Base-by-base conservation (phyloP, 2,888 invertebrate species). In the Empis livida region DNA sequence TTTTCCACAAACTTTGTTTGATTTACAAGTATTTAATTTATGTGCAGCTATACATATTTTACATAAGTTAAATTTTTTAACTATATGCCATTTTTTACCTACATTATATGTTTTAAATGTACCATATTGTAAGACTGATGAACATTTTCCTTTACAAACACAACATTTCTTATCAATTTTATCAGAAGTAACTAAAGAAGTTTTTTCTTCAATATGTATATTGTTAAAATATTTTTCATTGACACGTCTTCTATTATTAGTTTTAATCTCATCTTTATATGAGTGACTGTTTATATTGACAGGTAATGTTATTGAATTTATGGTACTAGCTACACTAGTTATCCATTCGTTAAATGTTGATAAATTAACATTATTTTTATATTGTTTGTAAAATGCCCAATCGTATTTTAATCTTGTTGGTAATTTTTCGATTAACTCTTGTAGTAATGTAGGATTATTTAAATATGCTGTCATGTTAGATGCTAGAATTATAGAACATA, bases 321-420 rank as follows among this genome's bases (percentile, higher is more conserved):
- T 40, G 16, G 44, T 16, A 10, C 37, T 35, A 11, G 46, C 46
- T 15, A 43, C 10, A n/a, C 37, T 30, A 13, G 37, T 48, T 20
- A 50, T 15, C 50, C 45, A 50, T 2, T 13, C 23, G 17, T 43
- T 45, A 20, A 50, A 48, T 11, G 47, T 35, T 3, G 10, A 10
- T 1, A 50, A 43, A 1, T 16, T 43, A 15, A 37, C 40, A 31
- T 9, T 13, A 10, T n/a, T 8, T n/a, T 46, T 27, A 14, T n/a
- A 11, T 30, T 41, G 44, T 14, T 46, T 48, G 6, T 48, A 46
- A 11, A 48, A 20, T 11, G 48, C 50, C 48, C 48, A 48, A 11
- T 45, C 39, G 10, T 48, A 46, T 6, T 44, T 46, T 6, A 48
- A 35, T 3, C 31, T 27, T 1, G 46, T 23, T 37, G 37, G 13